Evolutionary conservation across 2,888 invertebrate species (phyloP).

Genomic region (Erynnis tages): DNA sequence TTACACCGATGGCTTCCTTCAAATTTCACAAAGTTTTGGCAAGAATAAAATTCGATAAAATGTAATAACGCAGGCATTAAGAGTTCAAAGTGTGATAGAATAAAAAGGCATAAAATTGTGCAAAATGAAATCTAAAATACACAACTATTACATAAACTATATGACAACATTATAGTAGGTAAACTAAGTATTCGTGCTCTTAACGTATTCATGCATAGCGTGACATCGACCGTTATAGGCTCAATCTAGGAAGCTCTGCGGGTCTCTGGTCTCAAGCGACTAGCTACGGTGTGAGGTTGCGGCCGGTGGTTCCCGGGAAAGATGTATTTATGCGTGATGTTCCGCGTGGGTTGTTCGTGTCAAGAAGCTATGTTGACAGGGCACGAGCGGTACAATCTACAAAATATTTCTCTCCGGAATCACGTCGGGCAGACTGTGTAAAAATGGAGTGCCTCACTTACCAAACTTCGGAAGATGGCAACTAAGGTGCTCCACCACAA

Average conservation of each 20-base stretch:
- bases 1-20: constrained; percentile 54
- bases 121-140: constrained; percentile 67
- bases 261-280: constrained; percentile 65
- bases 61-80: constrained; percentile 26
- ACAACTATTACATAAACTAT: constrained; percentile 54
- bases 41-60: constrained; percentile 15
- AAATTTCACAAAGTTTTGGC: constrained; percentile 45
- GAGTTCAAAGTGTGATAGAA: constrained; percentile 27
- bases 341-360: constrained; percentile 72
- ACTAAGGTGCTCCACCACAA: constrained; percentile 82
- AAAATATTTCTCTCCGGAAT: constrained; percentile 82
- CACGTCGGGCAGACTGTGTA: constrained; percentile 80
- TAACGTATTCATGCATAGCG: constrained; percentile 79
- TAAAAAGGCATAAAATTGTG: constrained; percentile 58
- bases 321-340: constrained; percentile 80
- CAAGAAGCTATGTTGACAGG: constrained; percentile 67
- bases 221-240: constrained; percentile 71
- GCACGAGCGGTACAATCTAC: constrained; percentile 78
- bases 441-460: constrained; percentile 81
- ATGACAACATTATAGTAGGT: constrained; percentile 52
- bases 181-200: constrained; percentile 66
- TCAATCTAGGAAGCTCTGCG: constrained; percentile 64
- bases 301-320: constrained; percentile 79
- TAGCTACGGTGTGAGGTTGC: constrained; percentile 74
- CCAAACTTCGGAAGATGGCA: constrained; percentile 81